These are phyloP conservation scores for Festucalex cinctus DNA, from an alignment of 2,113 vertebrate genomes.

Conservation along the genomic window DNA sequence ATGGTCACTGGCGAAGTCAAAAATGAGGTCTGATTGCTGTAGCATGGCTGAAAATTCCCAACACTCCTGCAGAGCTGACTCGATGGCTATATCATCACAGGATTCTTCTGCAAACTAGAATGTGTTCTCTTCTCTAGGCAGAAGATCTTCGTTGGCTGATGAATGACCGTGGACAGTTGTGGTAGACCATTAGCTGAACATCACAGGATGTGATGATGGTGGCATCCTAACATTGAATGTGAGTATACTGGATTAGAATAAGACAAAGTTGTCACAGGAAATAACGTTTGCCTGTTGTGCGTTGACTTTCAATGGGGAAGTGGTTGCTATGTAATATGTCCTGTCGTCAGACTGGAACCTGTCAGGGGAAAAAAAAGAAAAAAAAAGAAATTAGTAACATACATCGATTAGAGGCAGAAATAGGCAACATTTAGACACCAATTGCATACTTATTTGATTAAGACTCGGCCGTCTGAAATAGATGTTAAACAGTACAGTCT, in stretches of 20 bases:
- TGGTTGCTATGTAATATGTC: slow-evolving; percentile 51
- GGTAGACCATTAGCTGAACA: neutral
- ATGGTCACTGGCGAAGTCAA: slow-evolving; percentile 92
- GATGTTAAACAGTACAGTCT: slow-evolving; percentile 7
- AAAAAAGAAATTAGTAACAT: neutral
- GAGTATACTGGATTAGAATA: slow-evolving; percentile 48
- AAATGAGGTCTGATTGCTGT: slow-evolving; percentile 87
- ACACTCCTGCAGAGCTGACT: slow-evolving; percentile 15
- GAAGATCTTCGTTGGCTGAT: slow-evolving; percentile 10
- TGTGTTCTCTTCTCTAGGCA: slow-evolving; percentile 6
- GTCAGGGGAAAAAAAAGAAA: neutral
- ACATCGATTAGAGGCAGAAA: neutral
- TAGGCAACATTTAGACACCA: neutral
- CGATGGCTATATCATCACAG: slow-evolving; percentile 42
- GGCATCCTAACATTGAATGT: slow-evolving; percentile 17
- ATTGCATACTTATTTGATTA: neutral
- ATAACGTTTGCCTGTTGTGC: slow-evolving; percentile 29
- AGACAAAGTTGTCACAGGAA: slow-evolving; percentile 63
- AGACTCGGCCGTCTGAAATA: slow-evolving; percentile 2
- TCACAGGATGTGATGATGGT: neutral
- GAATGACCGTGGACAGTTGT: neutral
- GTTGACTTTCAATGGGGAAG: slow-evolving; percentile 61
- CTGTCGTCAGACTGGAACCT: slow-evolving; percentile 57
- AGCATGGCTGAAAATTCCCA: slow-evolving; percentile 53
- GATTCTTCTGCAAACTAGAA: neutral